Evolutionary conservation across 2,113 vertebrate genomes (phyloP), one percentile per base, ranked within the genome.

Genomic region (Cebus imitator): DNA sequence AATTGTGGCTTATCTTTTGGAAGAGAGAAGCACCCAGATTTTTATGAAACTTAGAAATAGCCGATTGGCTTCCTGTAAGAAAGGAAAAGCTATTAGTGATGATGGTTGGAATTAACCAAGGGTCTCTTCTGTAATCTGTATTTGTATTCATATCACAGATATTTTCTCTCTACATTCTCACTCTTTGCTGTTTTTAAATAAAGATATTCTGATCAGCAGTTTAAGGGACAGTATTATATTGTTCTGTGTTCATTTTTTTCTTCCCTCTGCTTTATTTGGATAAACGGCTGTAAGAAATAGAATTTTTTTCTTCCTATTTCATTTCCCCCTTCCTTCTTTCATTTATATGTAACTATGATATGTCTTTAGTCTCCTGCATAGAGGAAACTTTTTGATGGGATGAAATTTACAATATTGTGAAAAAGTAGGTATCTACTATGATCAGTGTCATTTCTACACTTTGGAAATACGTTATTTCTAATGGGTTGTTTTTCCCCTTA

Each of bases 261-360:
- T 84, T 79, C 40, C n/a, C n/a, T 91, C 13, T 83, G 43, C n/a
- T 87, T 91, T 50, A 43, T 86, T 91, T 95, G 83, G 58, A 61
- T 61, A 61, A 61, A 27, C 27, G 58, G 61, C 75, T 30, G 0
- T 85, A 55, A 82, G 87, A 82, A 93, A 13, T 76, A 30, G 3
- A 90, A 1, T 66, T 90, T 92, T 83, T 57, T 32, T 87, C n/a
- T 68, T 68, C 35, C 21, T 88, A 0, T 79, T 89, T 25, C 13
- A 48, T 95, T 95, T 30, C 70, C 68, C 73, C 23, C 43, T 72
- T 94, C n/a, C 50, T 93, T 70, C 64, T 86, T 86, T 95, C 3
- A 35, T 61, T 86, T 93, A 50, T 64, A 75, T n/a, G 18, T 43
- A 68, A 68, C 43, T 35, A 35, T 37, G 66, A 30, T 50, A 40